phyloP scores from a whole-genome alignment of 2,797 vertebrate species.

The Tolypeutes matacus region DNA sequence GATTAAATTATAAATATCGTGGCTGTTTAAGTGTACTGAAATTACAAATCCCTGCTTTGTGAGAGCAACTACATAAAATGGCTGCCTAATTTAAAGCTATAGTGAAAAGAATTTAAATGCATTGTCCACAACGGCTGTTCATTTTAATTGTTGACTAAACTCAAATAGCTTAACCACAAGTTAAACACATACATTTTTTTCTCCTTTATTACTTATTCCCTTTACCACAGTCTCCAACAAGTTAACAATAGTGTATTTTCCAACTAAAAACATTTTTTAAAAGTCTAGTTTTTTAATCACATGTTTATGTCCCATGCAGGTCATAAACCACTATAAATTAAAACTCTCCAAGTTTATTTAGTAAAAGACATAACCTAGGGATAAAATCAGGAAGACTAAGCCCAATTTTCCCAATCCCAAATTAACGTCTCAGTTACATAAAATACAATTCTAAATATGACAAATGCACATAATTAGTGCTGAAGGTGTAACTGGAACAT shows the following conservation, averaged over 20 bases:
- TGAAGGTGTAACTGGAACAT: slow-evolving; percentile 20
- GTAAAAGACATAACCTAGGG: slow-evolving; percentile 33
- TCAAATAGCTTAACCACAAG: slow-evolving; percentile 47
- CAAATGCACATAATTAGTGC: slow-evolving; percentile 35
- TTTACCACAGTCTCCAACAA: neutral
- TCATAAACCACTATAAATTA: neutral
- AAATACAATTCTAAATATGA: slow-evolving; percentile 34
- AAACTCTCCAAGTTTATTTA: slow-evolving; percentile 44
- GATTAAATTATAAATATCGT: slow-evolving; percentile 15
- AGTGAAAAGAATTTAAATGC: neutral
- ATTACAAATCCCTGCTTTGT: slow-evolving; percentile 14
- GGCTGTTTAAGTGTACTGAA: neutral
- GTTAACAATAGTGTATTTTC: slow-evolving; percentile 52
- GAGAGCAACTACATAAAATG: slow-evolving; percentile 46
- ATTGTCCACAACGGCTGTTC: neutral
- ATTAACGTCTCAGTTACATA: slow-evolving; percentile 25
- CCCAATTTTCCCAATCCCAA: slow-evolving; percentile 48
- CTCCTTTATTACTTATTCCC: slow-evolving; percentile 47
- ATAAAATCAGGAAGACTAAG: slow-evolving; percentile 33
- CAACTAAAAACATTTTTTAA: slow-evolving; percentile 29
- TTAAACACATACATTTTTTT: neutral
- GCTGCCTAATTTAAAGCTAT: neutral
- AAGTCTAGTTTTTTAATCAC: slow-evolving; percentile 56
- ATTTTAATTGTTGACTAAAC: neutral
- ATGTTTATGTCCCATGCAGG: neutral